Evolutionary conservation across 2,888 invertebrate genomes (phyloP).

Genomic region (Orchesellides sinensis): DNA sequence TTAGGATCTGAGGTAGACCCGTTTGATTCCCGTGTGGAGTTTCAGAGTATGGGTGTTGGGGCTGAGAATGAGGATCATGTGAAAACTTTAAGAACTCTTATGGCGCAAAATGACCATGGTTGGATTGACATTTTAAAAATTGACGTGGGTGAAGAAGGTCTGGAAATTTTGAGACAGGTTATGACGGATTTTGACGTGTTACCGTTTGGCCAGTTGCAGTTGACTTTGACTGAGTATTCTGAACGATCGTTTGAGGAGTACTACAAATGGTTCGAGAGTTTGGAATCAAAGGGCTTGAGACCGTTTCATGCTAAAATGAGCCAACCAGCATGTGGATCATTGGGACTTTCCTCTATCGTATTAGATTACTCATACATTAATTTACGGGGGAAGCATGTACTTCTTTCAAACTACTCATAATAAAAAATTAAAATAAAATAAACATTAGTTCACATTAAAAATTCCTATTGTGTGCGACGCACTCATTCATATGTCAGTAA

Average conservation of each 20-base stretch:
- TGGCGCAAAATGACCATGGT: conserved; percentile 24
- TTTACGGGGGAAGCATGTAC: not conserved
- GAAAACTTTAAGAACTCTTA: conserved; percentile 1
- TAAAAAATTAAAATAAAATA: not conserved
- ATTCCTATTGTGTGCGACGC: too few relatives aligned
- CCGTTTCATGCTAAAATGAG: not conserved
- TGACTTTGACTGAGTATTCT: not conserved
- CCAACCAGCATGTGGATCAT: not conserved
- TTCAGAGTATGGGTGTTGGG: not conserved
- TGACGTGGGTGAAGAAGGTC: not conserved
- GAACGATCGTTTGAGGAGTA: not conserved
- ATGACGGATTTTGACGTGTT: conserved; percentile 23
- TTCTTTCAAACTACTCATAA: not conserved
- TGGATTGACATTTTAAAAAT: conserved; percentile 43
- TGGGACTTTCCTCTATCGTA: not conserved
- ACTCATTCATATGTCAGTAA: too few relatives aligned
- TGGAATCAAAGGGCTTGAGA: not conserved
- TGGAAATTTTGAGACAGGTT: not conserved
- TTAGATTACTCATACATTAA: not conserved
- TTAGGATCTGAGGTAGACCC: not conserved
- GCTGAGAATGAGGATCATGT: not conserved
- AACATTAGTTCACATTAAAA: not conserved
- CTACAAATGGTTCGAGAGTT: not conserved
- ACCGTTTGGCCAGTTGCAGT: conserved; percentile 29
- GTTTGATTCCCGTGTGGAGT: not conserved